Conservation (phyloP, 2,797 vertebrate species). For the Discoglossus pictus region DNA sequence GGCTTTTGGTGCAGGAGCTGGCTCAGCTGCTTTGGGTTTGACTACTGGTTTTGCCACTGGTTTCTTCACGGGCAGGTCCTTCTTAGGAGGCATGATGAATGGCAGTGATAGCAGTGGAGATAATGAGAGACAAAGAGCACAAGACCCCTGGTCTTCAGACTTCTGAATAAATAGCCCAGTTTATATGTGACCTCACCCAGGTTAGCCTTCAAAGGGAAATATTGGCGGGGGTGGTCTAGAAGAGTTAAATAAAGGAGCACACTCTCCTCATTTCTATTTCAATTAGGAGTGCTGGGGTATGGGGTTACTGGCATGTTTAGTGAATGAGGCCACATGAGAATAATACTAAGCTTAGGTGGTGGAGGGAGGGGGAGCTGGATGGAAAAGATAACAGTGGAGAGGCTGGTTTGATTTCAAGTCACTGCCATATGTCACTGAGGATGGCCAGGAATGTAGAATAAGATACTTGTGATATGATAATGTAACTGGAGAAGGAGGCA, state of each 20-base stretch:
- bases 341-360: conserved; percentile 3
- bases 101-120: background rate
- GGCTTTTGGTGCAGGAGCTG: conserved; percentile 34
- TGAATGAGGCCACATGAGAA: conserved; percentile 2
- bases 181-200: conserved; percentile 9
- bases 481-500: background rate
- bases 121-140: conserved; percentile 14
- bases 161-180: conserved; percentile 62
- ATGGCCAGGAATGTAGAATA: conserved; percentile 2
- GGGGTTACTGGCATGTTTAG: conserved; percentile 4
- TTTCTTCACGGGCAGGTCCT: conserved; percentile 64
- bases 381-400: conserved; percentile 15
- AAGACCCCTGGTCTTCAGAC: conserved; percentile 8
- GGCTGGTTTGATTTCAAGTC: conserved; percentile 2
- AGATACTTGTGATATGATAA: conserved; percentile 13
- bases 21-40: conserved; percentile 54
- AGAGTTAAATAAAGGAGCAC: conserved; percentile 15
- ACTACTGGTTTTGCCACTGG: conserved; percentile 53
- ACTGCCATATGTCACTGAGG: background rate
- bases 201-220: background rate
- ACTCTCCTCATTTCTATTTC: background rate
- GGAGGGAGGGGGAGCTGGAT: background rate
- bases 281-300: conserved; percentile 5
- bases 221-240: background rate
- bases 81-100: conserved; percentile 66